A percentile compares a stretch with the other conserved stretches of the same genome.
These are phyloP conservation scores for Ceyx melanurus DNA, from an alignment of 2,113 vertebrate species.

Conservation along the genomic window DNA sequence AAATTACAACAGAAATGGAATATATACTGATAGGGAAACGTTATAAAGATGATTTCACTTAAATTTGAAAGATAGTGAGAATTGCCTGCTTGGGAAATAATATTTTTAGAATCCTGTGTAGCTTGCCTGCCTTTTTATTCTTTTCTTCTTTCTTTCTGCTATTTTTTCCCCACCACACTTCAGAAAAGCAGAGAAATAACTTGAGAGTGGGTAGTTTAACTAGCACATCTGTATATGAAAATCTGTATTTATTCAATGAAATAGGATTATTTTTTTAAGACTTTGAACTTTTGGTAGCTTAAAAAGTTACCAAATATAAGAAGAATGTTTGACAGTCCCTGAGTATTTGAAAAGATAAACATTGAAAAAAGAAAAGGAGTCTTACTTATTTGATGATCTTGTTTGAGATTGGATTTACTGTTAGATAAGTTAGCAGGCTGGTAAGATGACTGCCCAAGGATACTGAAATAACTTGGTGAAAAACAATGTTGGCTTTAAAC, in stretches of 20 bases:
- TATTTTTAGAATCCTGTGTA: background rate
- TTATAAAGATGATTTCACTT: background rate
- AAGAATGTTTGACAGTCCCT: background rate
- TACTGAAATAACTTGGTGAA: background rate
- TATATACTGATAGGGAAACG: background rate
- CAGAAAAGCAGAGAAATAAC: background rate
- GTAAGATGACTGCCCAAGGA: background rate
- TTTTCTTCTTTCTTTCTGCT: background rate
- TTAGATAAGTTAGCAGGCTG: background rate
- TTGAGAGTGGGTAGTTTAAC: background rate
- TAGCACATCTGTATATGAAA: background rate
- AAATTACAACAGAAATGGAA: background rate
- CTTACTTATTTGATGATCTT: background rate
- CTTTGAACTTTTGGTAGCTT: background rate
- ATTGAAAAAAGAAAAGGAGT: background rate
- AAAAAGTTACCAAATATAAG: background rate
- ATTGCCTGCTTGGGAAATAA: background rate
- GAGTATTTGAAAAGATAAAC: background rate
- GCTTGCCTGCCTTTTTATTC: background rate
- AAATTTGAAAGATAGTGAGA: background rate
- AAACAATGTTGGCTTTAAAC: background rate
- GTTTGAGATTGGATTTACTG: background rate
- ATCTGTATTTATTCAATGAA: background rate
- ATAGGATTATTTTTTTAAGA: background rate
- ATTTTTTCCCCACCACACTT: background rate